Base-by-base conservation (phyloP, 2,888 invertebrate genomes). In the Parascotia fuliginaria region DNA sequence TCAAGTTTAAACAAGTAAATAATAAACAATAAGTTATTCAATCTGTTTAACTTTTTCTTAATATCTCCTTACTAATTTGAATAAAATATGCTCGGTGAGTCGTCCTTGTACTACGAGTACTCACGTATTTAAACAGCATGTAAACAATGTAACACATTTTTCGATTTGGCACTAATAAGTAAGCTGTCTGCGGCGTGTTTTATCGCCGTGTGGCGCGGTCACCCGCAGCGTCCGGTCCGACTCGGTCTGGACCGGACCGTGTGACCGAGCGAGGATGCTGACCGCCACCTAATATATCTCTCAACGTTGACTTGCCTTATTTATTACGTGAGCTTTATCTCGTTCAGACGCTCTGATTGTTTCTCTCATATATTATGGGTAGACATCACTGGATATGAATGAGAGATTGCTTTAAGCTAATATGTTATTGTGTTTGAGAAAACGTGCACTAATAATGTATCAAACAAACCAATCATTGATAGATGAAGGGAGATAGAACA, bases 271-370 rank as follows among this genome's bases (percentile, higher is more conserved):
- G 3, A 37, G 31, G 32, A 37, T 24, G 53, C 50, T 50, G 56
- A 56, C 43, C 55, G 55, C 52, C 44, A 24, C 55, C 50, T 50
- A 36, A 42, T 46, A 19, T 36, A 50, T 42, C 40, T 41, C 22
- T 9, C 39, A 36, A 52, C 31, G 34, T 42, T 27, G 43, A 37
- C 43, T 45, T 34, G 48, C 34, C 32, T 67, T 56, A 64, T 59
- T 67, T 55, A 60, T 63, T 67, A 63, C 64, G 55, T 40, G 54
- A 46, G 41, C 46, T 48, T 67, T 60, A 67, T 56, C 60, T 60
- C 33, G 45, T 53, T 45, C 46, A 47, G 46, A 28, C 11, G 22
- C 53, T 34, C 24, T 34, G 39, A 61, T 65, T 57, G 29, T 49
- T 56, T 60, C 24, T 24, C 37, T 44, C 33, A 5, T 9, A 14